Evolutionary conservation across 2,113 vertebrate species (phyloP), one percentile per base, ranked within the genome.

Genomic region (Daphoenositta chrysoptera): DNA sequence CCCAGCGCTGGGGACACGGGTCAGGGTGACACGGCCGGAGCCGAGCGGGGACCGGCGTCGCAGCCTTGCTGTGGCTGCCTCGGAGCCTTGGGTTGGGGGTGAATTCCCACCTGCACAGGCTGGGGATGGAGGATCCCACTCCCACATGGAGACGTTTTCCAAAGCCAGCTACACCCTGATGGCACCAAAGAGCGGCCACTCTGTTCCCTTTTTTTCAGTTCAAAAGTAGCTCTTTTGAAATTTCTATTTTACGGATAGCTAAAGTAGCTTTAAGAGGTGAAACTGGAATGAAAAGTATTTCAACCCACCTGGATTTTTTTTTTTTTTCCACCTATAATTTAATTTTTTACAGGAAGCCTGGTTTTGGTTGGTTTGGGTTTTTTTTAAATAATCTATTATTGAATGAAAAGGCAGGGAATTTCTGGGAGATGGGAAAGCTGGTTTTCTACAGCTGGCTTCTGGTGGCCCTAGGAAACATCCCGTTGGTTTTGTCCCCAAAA

Each of bases 21-120:
- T 1, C 3, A 10, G 42, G 77, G 68, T 47, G 77, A 8, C 2
- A 11, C 35, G 1, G 17, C 42, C 1, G 15, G 16, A 3, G n/a
- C 8, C 1, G 13, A 7, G 68, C 8, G n/a, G 33, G 35, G 15
- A 33, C 5, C 27, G 1, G 37, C 0, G 1, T 8, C 4, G 56
- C 2, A 3, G 65, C 84, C 48, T 10, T 3, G 0, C 79, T 9
- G 2, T 2, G 37, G 27, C 39, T 30, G 21, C 11, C 64, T 64
- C 4, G 0, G 61, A 6, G 61, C 31, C 1, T 26, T 14, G 2
- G 4, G 7, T 24, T 9, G 35, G 45, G 84, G 31, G 21, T 2
- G 87, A 56, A 4, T n/a, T 45, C 73, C 44, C 79, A 31, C 54
- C 66, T 6, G 71, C 19, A 3, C 28, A 3, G 20, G 18, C 3